These are phyloP conservation scores for Eucera pruinosa DNA, from an alignment of 2,888 invertebrate species.

Conservation along the genomic window DNA sequence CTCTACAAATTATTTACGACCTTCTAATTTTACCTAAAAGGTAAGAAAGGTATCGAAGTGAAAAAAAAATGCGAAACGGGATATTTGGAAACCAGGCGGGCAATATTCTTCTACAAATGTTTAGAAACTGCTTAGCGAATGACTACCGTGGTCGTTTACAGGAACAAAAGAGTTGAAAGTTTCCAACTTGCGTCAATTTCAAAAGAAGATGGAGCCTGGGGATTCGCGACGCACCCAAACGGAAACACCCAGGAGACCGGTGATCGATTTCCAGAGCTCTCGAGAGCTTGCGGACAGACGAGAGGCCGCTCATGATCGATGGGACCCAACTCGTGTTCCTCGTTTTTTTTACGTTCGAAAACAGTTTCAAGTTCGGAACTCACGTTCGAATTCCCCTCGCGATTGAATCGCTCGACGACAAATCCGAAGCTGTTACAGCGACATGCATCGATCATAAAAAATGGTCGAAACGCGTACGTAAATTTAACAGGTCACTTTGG, in stretches of 20 bases:
- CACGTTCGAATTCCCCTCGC: background rate
- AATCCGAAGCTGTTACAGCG: slow-evolving; percentile 2
- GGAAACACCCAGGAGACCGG: slow-evolving; percentile 3
- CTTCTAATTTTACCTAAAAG: too few relatives aligned
- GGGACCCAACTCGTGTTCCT: background rate
- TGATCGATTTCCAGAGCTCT: slow-evolving; percentile 19
- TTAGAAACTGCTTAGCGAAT: background rate
- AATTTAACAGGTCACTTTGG: background rate
- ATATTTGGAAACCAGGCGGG: too few relatives aligned
- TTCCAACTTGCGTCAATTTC: background rate
- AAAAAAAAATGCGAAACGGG: too few relatives aligned
- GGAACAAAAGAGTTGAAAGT: background rate
- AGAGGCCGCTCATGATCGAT: slow-evolving; percentile 37
- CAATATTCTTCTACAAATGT: background rate
- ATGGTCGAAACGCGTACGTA: background rate
- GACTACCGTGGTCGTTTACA: too few relatives aligned
- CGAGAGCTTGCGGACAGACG: slow-evolving; percentile 5
- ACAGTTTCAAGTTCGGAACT: slow-evolving; percentile 28
- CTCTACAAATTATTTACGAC: too few relatives aligned
- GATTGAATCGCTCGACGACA: slow-evolving; percentile 38
- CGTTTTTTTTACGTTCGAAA: slow-evolving; percentile 24
- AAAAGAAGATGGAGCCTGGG: background rate
- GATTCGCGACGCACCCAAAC: slow-evolving; percentile 2
- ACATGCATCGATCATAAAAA: slow-evolving; percentile 37
- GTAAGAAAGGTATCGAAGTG: too few relatives aligned